Evolutionary conservation across 2,888 invertebrate genomes (phyloP), one percentile per base, ranked within the genome.

Genomic region (Macrophya alboannulata): DNA sequence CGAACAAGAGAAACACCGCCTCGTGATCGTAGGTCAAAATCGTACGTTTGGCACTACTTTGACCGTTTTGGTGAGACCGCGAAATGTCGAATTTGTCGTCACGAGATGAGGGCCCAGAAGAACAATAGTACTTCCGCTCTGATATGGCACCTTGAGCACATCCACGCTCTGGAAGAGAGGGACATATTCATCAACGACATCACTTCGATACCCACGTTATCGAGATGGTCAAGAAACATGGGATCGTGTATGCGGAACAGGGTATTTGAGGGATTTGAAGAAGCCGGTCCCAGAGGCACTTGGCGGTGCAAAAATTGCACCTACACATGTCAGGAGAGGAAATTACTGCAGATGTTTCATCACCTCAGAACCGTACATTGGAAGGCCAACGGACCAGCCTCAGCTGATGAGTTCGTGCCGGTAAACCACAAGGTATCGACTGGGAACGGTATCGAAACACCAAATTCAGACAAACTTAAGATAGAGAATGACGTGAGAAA

Each of bases 41-140:
- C 84, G 25, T 84, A 43, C 62, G 84, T 84, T 15, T 84, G 84
- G 84, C 84, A 84, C 62, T 84, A 84, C 25, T 84, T 76, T 43
- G 74, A 84, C n/a, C 55, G 55, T 12, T 9, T 74, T 10, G 76
- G 76, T 15, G 31, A 51, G 15, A 40, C 59, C 17, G 74, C 84
- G 6, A 84, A 76, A 62, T 84, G 84, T 55, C 45, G 76, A 59
- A 59, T 84, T 21, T 84, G 84, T 17, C 84, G 55, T 15, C 55
- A 84, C 76, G 74, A 84, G 76, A 62, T 76, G 17, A 43, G 31
- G 10, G 21, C 59, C 25, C 81, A 59, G 21, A 84, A 62, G 17
- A 84, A 84, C 21, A 21, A 21, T 12, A 77, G 43, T 12, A 84
- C 84, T 59, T 77, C 84, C 12, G 55, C 76, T 21, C 43, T 77